These are phyloP conservation scores for Thunnus thynnus DNA, from an alignment of 2,113 vertebrate species.

Conservation along the genomic window DNA sequence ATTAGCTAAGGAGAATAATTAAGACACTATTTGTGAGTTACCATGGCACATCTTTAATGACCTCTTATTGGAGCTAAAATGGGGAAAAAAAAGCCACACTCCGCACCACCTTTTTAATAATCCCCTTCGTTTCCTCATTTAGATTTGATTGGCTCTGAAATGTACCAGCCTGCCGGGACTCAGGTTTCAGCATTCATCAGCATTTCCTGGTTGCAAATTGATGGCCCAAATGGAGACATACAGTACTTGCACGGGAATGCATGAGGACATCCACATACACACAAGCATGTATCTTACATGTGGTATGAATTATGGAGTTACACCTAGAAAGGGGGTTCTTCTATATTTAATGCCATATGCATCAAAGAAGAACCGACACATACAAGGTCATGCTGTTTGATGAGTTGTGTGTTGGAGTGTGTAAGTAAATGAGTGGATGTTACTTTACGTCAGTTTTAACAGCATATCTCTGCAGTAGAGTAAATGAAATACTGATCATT, in stretches of 20 bases:
- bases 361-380: slow-evolving; percentile 16
- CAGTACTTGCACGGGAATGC: slow-evolving; percentile 29
- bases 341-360: slow-evolving; percentile 44
- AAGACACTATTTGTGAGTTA: slow-evolving; percentile 82
- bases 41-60: slow-evolving; percentile 67
- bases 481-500: neutral
- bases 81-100: slow-evolving; percentile 50
- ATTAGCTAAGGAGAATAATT: slow-evolving; percentile 78
- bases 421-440: neutral
- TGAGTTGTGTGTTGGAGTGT: neutral
- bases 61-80: slow-evolving; percentile 81
- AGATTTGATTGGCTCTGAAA: slow-evolving; percentile 90
- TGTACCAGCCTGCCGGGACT: slow-evolving; percentile 84
- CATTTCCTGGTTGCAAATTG: slow-evolving; percentile 84
- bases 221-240: slow-evolving; percentile 62
- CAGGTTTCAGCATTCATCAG: slow-evolving; percentile 87
- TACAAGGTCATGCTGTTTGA: neutral
- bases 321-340: slow-evolving; percentile 25
- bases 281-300: neutral
- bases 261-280: slow-evolving; percentile 17
- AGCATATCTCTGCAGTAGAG: neutral
- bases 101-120: slow-evolving; percentile 85
- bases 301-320: slow-evolving; percentile 40
- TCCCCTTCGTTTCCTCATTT: slow-evolving; percentile 89
- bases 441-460: neutral